A percentile compares a stretch with the other conserved stretches of the same genome.
Evolutionary conservation across 2,797 vertebrate species (phyloP).

Genomic region (Aotus griseimembra): DNA sequence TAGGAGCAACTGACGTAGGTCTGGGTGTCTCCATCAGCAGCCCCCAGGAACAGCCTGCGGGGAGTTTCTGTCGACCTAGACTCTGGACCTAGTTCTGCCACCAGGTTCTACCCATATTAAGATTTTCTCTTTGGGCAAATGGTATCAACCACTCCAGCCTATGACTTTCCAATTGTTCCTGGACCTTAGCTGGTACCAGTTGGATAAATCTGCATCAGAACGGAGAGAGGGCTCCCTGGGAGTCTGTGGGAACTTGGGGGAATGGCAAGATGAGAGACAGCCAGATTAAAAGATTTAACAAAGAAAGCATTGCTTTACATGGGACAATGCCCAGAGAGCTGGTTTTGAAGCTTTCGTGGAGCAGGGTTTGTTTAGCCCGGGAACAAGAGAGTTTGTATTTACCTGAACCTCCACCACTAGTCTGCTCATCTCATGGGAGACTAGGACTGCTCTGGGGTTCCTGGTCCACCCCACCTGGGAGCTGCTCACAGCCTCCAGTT

Average conservation of each 20-base stretch:
- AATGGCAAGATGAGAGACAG: not conserved
- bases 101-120: not conserved
- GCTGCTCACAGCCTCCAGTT: not conserved
- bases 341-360: not conserved
- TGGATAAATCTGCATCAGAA: not conserved
- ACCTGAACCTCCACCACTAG: not conserved
- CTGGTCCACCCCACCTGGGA: not conserved
- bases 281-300: not conserved
- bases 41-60: not conserved
- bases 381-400: not conserved
- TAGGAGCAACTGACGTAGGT: not conserved
- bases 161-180: not conserved
- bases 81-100: not conserved
- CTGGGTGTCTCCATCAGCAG: not conserved
- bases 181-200: not conserved
- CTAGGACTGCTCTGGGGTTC: not conserved
- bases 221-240: not conserved
- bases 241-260: constrained; percentile 39
- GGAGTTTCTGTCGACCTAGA: not conserved
- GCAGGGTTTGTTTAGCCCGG: not conserved
- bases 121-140: not conserved
- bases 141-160: not conserved
- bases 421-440: not conserved
- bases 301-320: constrained; percentile 38
- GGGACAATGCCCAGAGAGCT: not conserved